Evolutionary conservation across 2,113 vertebrate genomes (phyloP).

Genomic region (Bombycilla garrulus): DNA sequence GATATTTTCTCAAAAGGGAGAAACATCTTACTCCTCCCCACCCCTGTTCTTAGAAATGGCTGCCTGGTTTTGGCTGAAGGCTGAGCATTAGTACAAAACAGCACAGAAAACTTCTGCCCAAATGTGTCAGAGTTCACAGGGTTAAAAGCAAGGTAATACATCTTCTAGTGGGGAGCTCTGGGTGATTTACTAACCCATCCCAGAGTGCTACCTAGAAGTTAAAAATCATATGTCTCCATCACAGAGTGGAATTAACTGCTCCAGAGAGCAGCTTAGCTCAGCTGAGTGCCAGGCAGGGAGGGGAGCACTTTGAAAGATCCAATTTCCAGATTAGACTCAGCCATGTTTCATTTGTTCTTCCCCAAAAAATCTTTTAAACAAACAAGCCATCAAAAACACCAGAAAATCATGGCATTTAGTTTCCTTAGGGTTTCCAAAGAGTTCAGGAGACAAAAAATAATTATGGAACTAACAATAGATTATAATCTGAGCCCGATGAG

Average conservation of each 20-base stretch:
- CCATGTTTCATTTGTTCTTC: neutral
- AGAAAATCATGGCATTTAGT: neutral
- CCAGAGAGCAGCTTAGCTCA: neutral
- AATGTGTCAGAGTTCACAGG: neutral
- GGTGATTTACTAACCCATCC: conserved; percentile 30
- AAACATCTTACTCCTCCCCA: neutral
- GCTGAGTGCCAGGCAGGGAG: neutral
- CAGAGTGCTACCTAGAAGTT: neutral
- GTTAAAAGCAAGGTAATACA: neutral
- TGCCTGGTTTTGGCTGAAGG: neutral
- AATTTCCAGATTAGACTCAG: neutral
- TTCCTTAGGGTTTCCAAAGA: neutral
- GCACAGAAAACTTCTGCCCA: neutral
- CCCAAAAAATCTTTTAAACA: neutral
- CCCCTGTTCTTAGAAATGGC: neutral
- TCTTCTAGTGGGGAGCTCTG: neutral
- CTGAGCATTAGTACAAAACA: neutral
- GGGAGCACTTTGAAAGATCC: neutral
- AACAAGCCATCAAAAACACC: neutral
- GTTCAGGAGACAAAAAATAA: neutral
- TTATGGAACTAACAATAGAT: neutral
- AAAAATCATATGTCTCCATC: neutral
- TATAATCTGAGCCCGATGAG: neutral
- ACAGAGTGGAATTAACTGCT: neutral
- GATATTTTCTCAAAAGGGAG: neutral